Conservation (phyloP, 1,140 invertebrate species). For the Ips typographus region DNA sequence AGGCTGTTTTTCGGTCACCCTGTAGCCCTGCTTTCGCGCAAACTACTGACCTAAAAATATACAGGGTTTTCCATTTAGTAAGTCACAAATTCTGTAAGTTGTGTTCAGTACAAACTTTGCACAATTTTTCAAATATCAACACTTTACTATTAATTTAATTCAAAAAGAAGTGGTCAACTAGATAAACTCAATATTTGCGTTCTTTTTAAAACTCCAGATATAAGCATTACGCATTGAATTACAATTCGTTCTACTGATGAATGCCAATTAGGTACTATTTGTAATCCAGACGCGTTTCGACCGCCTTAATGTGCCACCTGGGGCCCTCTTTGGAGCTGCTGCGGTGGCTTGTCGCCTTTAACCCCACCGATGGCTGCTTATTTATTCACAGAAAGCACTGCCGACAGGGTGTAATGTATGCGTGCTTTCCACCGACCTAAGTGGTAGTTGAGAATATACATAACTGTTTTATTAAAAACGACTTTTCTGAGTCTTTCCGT, state of each 20-base stretch:
- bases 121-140: neutral
- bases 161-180: neutral
- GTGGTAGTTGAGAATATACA: neutral
- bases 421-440: neutral
- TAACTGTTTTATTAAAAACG: neutral
- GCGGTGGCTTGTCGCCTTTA: constrained; percentile 14
- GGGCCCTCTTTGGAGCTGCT: constrained; percentile 13
- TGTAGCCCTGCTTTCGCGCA: no score
- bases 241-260: constrained; percentile 13
- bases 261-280: constrained; percentile 12
- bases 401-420: constrained; percentile 5
- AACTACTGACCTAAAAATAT: no score
- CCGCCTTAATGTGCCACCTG: constrained; percentile 15
- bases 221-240: constrained; percentile 8
- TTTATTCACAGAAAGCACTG: constrained; percentile 13
- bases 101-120: no score
- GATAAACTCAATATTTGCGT: neutral
- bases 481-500: neutral
- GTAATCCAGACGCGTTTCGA: constrained; percentile 9
- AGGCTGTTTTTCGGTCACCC: no score
- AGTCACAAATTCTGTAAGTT: no score
- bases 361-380: constrained; percentile 15
- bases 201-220: neutral
- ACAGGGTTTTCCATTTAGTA: no score
- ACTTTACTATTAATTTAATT: no score